phyloP scores from a whole-genome alignment of 2,113 vertebrate genomes.

The Gymnarchus niloticus region DNA sequence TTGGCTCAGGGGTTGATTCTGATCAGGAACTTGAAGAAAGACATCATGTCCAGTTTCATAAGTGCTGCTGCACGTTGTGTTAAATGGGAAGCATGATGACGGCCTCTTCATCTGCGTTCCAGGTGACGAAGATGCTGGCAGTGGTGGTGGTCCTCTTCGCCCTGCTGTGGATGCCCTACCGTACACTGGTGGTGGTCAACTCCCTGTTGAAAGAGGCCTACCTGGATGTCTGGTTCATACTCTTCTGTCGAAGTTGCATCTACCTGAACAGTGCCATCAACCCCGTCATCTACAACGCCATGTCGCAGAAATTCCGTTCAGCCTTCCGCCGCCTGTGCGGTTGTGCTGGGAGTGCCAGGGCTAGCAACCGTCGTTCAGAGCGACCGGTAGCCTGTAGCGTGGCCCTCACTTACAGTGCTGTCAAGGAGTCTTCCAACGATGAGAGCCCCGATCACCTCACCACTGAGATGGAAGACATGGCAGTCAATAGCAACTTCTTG shows the following conservation, averaged over 20 bases:
- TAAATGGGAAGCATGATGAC: conserved; percentile 2
- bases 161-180: conserved; percentile 96
- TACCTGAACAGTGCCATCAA: conserved; percentile 97
- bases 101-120: not conserved
- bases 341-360: conserved; percentile 50
- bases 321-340: conserved; percentile 91
- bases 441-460: conserved; percentile 78
- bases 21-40: too few relatives aligned
- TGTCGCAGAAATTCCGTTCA: conserved; percentile 95
- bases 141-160: conserved; percentile 93
- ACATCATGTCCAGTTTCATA: not conserved
- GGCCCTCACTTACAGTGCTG: conserved; percentile 78
- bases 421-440: conserved; percentile 79
- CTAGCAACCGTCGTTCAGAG: conserved; percentile 60
- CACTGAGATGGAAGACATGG: conserved; percentile 80
- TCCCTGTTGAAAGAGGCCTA: conserved; percentile 85
- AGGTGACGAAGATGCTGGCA: conserved; percentile 97
- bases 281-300: conserved; percentile 94
- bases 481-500: conserved; percentile 62
- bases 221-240: conserved; percentile 87
- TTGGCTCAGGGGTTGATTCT: too few relatives aligned
- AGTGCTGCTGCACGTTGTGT: not conserved
- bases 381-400: conserved; percentile 69
- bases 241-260: conserved; percentile 94
- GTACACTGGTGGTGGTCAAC: conserved; percentile 93